These are phyloP conservation scores for Drosophila bifasciata DNA, from an alignment of 1,140 invertebrate genomes.

Conservation along the genomic window DNA sequence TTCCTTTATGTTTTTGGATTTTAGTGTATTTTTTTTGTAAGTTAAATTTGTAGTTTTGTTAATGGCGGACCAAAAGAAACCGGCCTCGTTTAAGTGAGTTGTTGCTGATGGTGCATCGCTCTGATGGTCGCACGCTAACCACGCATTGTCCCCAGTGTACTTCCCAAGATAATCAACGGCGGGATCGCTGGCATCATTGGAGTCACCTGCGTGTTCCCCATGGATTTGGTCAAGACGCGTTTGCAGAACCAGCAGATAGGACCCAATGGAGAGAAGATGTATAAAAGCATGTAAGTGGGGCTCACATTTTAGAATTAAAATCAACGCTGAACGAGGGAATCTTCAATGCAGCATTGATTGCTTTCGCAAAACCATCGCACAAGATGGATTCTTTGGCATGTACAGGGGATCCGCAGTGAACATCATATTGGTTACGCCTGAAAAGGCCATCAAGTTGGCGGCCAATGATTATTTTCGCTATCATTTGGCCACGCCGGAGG, in stretches of 20 bases:
- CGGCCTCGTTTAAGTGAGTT: slow-evolving; percentile 16
- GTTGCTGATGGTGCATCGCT: not conserved
- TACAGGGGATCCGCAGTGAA: slow-evolving; percentile 98
- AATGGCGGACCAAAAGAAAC: slow-evolving; percentile 7
- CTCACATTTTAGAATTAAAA: no score
- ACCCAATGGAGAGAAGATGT: slow-evolving; percentile 94
- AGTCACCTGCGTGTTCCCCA: slow-evolving; percentile 98
- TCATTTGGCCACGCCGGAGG: slow-evolving; percentile 86
- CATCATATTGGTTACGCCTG: slow-evolving; percentile 98
- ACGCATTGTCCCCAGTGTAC: slow-evolving; percentile 85
- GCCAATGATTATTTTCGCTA: slow-evolving; percentile 99
- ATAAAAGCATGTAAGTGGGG: slow-evolving; percentile 94
- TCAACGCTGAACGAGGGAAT: no score
- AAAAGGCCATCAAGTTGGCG: slow-evolving; percentile 99
- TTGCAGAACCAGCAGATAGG: slow-evolving; percentile 96
- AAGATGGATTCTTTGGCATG: slow-evolving; percentile 98
- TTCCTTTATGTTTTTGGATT: not conserved
- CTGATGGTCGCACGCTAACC: not conserved
- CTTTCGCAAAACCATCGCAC: slow-evolving; percentile 94
- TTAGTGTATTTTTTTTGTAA: not conserved
- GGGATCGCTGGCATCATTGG: slow-evolving; percentile 99
- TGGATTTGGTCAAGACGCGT: slow-evolving; percentile 98
- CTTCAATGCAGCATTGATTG: slow-evolving; percentile 92
- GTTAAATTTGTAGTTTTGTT: not conserved
- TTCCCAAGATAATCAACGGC: slow-evolving; percentile 98